Percentiles rank a stretch among this genome's conserved stretches.
These are phyloP conservation scores for Epizoanthus illoricatus DNA, from an alignment of 92 coral and sea anemone species.

Conservation along the genomic window DNA sequence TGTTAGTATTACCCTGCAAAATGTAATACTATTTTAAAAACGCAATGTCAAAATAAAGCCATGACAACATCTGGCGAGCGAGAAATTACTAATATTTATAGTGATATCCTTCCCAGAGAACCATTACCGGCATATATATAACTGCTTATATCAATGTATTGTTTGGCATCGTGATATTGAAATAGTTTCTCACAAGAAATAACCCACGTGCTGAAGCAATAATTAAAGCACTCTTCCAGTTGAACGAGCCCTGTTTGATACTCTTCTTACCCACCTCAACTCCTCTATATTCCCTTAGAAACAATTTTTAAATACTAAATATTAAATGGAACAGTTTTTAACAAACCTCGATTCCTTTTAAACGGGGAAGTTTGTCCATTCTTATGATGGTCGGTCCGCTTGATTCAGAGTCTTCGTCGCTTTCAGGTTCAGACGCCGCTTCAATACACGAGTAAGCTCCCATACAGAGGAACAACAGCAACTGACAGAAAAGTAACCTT, in stretches of 20 bases:
- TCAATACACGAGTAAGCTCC: not conserved
- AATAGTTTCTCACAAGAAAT: too few species aligned
- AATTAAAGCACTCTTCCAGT: not conserved
- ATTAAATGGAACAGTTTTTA: not conserved
- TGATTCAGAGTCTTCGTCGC: slow-evolving; percentile 5
- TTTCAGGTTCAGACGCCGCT: slow-evolving; percentile 14
- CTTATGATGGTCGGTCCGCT: slow-evolving; percentile 68
- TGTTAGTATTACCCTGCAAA: too few species aligned
- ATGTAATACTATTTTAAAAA: too few species aligned
- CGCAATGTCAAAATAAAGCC: too few species aligned
- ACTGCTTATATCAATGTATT: too few species aligned
- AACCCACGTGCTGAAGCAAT: not conserved
- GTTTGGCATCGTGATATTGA: too few species aligned
- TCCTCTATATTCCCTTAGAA: not conserved
- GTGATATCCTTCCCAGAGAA: too few species aligned
- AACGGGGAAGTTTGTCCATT: slow-evolving; percentile 62
- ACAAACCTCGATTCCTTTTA: slow-evolving; percentile 65
- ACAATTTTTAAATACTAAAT: not conserved
- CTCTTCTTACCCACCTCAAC: not conserved
- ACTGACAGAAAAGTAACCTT: not conserved
- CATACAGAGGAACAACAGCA: not conserved
- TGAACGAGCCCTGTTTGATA: too few species aligned
- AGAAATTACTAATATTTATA: too few species aligned
- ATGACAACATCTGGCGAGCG: too few species aligned
- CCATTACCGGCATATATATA: too few species aligned